Conservation (phyloP, 2,888 invertebrate genomes). For the Zaprionus obscuricornis region DNA sequence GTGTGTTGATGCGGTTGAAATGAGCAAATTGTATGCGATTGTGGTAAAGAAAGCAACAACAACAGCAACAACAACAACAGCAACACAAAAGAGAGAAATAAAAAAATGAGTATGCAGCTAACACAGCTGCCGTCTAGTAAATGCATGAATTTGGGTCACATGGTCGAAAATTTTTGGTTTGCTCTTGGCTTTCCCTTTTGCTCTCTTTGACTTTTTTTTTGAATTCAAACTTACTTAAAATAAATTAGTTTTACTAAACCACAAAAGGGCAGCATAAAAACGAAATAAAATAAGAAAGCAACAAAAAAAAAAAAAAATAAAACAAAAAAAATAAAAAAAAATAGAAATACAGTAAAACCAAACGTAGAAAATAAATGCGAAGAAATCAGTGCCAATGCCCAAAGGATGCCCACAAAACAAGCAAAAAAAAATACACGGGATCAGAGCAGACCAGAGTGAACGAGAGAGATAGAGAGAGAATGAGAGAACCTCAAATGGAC, state of each 20-base stretch:
- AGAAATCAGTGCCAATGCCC: conserved; percentile 76
- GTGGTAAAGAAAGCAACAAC: conserved; percentile 46
- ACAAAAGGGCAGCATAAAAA: conserved; percentile 42
- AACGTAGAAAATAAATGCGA: conserved; percentile 68
- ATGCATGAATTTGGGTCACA: conserved; percentile 68
- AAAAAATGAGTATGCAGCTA: conserved; percentile 19
- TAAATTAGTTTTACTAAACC: conserved; percentile 74
- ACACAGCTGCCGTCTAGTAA: conserved; percentile 38
- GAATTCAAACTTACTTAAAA: conserved; percentile 65
- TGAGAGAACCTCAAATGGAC: conserved; percentile 57
- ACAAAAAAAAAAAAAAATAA: not conserved
- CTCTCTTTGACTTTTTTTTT: conserved; percentile 27
- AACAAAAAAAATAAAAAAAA: conserved; percentile 1
- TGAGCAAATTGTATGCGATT: conserved; percentile 78
- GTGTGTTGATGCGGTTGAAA: conserved; percentile 62
- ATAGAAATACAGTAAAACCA: conserved; percentile 39
- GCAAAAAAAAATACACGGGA: conserved; percentile 21
- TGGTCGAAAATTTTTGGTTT: conserved; percentile 47
- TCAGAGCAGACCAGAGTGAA: no score
- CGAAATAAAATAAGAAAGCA: conserved; percentile 1
- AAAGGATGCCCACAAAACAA: conserved; percentile 62
- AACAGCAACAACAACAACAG: conserved; percentile 12
- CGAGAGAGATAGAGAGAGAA: no score
- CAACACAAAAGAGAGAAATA: conserved; percentile 8
- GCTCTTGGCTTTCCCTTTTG: not conserved